Evolutionary conservation across 2,113 vertebrate species (phyloP).

Genomic region (Phoenicopterus ruber): DNA sequence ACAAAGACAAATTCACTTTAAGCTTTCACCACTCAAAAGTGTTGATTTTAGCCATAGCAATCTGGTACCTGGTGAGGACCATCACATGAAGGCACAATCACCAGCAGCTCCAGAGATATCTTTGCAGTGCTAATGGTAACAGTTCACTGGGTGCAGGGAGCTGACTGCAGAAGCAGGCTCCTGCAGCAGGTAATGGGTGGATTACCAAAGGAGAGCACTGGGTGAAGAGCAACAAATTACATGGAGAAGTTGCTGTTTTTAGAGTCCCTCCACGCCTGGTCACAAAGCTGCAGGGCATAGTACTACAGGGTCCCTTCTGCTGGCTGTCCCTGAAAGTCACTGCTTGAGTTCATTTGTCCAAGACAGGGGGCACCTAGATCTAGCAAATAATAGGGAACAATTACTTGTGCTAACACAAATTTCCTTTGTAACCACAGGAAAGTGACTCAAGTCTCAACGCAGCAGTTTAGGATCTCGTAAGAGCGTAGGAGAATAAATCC

Average conservation of each 20-base stretch:
- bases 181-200: neutral
- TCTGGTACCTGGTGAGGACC: neutral
- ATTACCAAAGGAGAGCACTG: neutral
- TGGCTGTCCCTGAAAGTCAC: neutral
- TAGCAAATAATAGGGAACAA: neutral
- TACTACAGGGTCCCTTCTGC: neutral
- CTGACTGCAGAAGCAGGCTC: neutral
- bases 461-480: neutral
- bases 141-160: neutral
- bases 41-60: neutral
- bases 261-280: neutral
- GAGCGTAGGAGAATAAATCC: neutral
- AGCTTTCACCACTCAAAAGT: neutral
- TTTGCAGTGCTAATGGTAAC: accelerated
- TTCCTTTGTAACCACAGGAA: neutral
- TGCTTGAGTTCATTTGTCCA: neutral
- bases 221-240: neutral
- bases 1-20: neutral
- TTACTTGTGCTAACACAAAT: neutral
- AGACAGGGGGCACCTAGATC: neutral
- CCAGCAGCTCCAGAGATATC: neutral
- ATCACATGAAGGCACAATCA: neutral
- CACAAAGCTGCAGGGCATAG: neutral
- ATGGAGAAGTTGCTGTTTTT: neutral
- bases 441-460: neutral